Conservation (phyloP, 2,797 vertebrate genomes). For the Liparis tanakae region DNA sequence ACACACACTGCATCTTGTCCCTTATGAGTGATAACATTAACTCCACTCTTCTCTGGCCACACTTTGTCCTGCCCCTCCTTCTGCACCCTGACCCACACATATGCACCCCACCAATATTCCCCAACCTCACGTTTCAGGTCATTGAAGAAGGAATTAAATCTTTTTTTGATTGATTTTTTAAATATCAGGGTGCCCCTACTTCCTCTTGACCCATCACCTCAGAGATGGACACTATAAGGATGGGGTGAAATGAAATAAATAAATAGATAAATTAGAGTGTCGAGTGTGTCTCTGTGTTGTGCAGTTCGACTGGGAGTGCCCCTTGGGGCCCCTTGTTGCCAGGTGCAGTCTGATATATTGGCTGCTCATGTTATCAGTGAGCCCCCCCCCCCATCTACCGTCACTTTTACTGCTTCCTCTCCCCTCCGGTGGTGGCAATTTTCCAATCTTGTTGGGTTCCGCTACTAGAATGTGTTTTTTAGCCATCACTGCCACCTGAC, state of each 20-base stretch:
- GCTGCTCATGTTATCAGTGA: conserved; percentile 80
- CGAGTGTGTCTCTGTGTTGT: conserved; percentile 70
- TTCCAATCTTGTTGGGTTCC: conserved; percentile 82
- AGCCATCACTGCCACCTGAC: conserved; percentile 73
- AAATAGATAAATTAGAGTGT: conserved; percentile 53
- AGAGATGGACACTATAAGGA: conserved; percentile 90
- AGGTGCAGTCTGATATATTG: conserved; percentile 89
- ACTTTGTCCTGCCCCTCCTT: conserved; percentile 81
- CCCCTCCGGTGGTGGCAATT: conserved; percentile 76
- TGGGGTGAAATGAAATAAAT: conserved; percentile 86
- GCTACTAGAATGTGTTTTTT: conserved; percentile 79
- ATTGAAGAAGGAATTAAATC: conserved; percentile 91
- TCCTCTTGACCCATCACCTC: conserved; percentile 89
- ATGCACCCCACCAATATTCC: conserved; percentile 20
- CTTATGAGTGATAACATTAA: conserved; percentile 89
- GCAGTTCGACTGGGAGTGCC: conserved; percentile 55
- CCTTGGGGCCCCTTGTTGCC: conserved; percentile 61
- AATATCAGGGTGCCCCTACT: conserved; percentile 83
- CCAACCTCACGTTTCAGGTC: conserved; percentile 82
- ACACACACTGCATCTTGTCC: conserved; percentile 74
- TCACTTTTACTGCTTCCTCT: conserved; percentile 81
- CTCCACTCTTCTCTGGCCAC: conserved; percentile 87
- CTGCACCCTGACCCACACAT: conserved; percentile 54
- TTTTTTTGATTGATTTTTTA: conserved; percentile 93
- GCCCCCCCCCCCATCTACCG: conserved; percentile 57